These are phyloP conservation scores for Misgurnus mizolepis DNA, from an alignment of 2,113 vertebrate genomes.

Conservation along the genomic window DNA sequence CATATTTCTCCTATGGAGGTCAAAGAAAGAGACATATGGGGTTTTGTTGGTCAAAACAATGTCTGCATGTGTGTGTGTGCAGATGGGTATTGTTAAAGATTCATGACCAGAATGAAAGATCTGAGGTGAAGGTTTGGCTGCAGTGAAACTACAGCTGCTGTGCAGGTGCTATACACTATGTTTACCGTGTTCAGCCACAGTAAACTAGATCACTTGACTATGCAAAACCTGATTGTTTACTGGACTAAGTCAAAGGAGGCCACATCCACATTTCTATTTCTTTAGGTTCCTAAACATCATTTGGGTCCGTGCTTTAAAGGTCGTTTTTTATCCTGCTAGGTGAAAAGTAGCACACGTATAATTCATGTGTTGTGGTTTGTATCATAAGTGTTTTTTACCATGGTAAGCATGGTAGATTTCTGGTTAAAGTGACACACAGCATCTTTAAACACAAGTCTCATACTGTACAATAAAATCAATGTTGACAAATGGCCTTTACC, in stretches of 20 bases:
- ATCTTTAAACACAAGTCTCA: background rate
- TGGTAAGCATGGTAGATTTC: too few relatives aligned
- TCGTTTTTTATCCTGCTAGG: too few relatives aligned
- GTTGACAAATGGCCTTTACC: slow-evolving; percentile 2
- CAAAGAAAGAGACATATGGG: slow-evolving; percentile 82
- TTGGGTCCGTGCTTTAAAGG: too few relatives aligned
- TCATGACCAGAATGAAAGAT: slow-evolving; percentile 83
- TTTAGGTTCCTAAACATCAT: too few relatives aligned
- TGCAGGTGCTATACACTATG: slow-evolving; percentile 28
- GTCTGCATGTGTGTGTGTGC: slow-evolving; percentile 58
- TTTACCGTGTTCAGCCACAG: slow-evolving; percentile 14
- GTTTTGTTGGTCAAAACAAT: slow-evolving; percentile 81
- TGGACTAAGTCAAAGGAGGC: too few relatives aligned
- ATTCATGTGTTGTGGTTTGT: too few relatives aligned
- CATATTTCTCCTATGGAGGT: slow-evolving; percentile 72
- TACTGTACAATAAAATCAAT: slow-evolving; percentile 28
- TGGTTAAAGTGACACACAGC: background rate
- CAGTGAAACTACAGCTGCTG: slow-evolving; percentile 62
- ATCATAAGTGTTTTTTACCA: too few relatives aligned
- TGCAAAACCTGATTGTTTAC: too few relatives aligned
- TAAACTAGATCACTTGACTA: too few relatives aligned
- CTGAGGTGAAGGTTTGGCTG: slow-evolving; percentile 83
- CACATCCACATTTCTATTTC: too few relatives aligned
- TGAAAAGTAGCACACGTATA: too few relatives aligned
- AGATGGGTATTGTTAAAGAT: slow-evolving; percentile 91